Evolutionary conservation across 2,113 vertebrate species (phyloP), one percentile per base, ranked within the genome.

Genomic region (Ochotona curzoniae): DNA sequence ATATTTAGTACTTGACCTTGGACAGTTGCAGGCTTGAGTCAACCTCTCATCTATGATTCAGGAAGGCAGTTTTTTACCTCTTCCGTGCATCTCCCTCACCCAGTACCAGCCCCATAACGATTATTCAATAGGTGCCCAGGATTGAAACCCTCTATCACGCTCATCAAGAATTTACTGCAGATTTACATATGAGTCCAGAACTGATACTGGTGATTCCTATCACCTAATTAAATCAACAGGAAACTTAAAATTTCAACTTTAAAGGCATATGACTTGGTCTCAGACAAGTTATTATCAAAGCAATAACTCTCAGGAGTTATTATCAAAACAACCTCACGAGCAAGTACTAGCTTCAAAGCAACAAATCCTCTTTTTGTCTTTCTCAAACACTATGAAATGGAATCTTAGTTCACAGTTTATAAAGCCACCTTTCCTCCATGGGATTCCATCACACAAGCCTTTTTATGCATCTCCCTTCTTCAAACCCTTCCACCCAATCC

Each of bases 261-360:
- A 54, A 96, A 75, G 61, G 95, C 70, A 30, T 57, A 75, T 61
- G 74, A 71, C 75, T 90, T 94, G 67, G 54, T 81, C 38, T 93
- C 57, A 83, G 57, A 44, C 35, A 70, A 61, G 73, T 38, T 57
- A 35, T 57, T 76, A 73, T 86, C 60, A 89, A 35, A 90, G 87
- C 60, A 96, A 66, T n/a, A n/a, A n/a, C n/a, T n/a, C n/a, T n/a
- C n/a, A 70, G 57, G 57, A 61, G 73, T 38, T 57, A 35, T 57
- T 76, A 73, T 86, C 60, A 89, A 35, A 90, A 90, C 60, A 96
- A 66, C 30, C 80, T 38, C 32, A 35, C 49, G 51, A 71, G 5
- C 26, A 75, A 88, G 23, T 83, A 78, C 18, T 78, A 13, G 82
- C 81, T 67, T 89, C 38, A 80, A 94, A 95, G 83, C n/a, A 38